Evolutionary conservation across 1,140 invertebrate genomes (phyloP).

Genomic region (Orussus abietinus): DNA sequence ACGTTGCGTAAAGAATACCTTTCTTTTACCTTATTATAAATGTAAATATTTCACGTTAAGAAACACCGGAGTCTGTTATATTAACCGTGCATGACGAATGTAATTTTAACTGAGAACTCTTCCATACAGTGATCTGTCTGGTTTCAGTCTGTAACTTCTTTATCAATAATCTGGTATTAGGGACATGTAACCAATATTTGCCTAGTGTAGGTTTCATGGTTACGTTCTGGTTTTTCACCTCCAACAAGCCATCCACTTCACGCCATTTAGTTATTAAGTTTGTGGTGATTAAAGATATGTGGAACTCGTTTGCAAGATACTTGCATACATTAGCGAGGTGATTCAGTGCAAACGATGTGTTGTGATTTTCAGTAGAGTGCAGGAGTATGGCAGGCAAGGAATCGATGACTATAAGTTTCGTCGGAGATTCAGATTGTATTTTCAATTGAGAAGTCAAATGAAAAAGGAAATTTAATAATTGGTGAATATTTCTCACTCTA

Average conservation of each 20-base stretch:
- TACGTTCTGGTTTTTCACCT: slow-evolving; percentile 11
- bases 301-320: slow-evolving; percentile 53
- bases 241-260: slow-evolving; percentile 36
- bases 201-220: slow-evolving; percentile 39
- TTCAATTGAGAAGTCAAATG: slow-evolving; percentile 36
- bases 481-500: slow-evolving; percentile 36
- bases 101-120: slow-evolving; percentile 35
- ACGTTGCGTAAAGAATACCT: too few species aligned
- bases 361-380: slow-evolving; percentile 27
- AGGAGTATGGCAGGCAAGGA: slow-evolving; percentile 58
- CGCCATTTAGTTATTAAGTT: slow-evolving; percentile 60
- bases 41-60: slow-evolving; percentile 8
- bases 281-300: slow-evolving; percentile 55
- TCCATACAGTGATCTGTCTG: slow-evolving; percentile 42
- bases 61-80: slow-evolving; percentile 28
- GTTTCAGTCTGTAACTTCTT: slow-evolving; percentile 25
- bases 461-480: slow-evolving; percentile 53
- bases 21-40: too few species aligned
- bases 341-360: slow-evolving; percentile 50
- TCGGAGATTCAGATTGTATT: slow-evolving; percentile 33
- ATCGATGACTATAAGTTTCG: slow-evolving; percentile 60
- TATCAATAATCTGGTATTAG: slow-evolving; percentile 43
- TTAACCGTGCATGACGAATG: slow-evolving; percentile 19
- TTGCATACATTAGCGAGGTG: slow-evolving; percentile 55
- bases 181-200: slow-evolving; percentile 45